phyloP scores from a whole-genome alignment of 2,888 invertebrate species.

The Drosophila subsilvestris region DNA sequence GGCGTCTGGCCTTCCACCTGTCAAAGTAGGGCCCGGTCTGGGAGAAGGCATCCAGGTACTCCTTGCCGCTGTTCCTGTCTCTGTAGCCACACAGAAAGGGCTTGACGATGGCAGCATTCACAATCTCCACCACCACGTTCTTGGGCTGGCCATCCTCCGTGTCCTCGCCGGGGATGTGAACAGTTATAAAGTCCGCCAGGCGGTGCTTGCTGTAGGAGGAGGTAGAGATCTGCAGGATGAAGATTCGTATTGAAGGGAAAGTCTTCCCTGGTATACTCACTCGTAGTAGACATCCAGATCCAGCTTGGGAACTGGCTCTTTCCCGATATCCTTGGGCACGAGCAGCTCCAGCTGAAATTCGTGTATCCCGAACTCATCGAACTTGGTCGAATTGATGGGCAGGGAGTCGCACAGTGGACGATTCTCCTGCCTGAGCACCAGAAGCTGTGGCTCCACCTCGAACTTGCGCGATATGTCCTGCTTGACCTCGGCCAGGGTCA shows the following conservation, averaged over 20 bases:
- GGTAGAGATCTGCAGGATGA: background rate
- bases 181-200: slow-evolving; percentile 86
- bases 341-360: slow-evolving; percentile 72
- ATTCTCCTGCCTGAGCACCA: slow-evolving; percentile 85
- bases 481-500: slow-evolving; percentile 86
- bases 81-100: slow-evolving; percentile 92
- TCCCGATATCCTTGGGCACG: slow-evolving; percentile 14
- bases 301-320: slow-evolving; percentile 56
- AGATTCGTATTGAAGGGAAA: background rate
- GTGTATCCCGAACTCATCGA: slow-evolving; percentile 83
- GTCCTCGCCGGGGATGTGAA: slow-evolving; percentile 84
- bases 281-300: slow-evolving; percentile 83
- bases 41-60: slow-evolving; percentile 92
- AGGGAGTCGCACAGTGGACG: slow-evolving; percentile 77
- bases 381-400: slow-evolving; percentile 70
- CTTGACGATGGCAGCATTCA: slow-evolving; percentile 87
- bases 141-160: slow-evolving; percentile 81
- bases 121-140: slow-evolving; percentile 86
- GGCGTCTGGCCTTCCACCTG: slow-evolving; percentile 70
- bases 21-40: slow-evolving; percentile 87
- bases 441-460: slow-evolving; percentile 85
- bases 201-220: slow-evolving; percentile 78
- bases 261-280: slow-evolving; percentile 62
- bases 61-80: slow-evolving; percentile 87
- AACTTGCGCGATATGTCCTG: slow-evolving; percentile 87